Evolutionary conservation across 1,140 invertebrate species (phyloP).

Genomic region (Anadara kagoshimensis): DNA sequence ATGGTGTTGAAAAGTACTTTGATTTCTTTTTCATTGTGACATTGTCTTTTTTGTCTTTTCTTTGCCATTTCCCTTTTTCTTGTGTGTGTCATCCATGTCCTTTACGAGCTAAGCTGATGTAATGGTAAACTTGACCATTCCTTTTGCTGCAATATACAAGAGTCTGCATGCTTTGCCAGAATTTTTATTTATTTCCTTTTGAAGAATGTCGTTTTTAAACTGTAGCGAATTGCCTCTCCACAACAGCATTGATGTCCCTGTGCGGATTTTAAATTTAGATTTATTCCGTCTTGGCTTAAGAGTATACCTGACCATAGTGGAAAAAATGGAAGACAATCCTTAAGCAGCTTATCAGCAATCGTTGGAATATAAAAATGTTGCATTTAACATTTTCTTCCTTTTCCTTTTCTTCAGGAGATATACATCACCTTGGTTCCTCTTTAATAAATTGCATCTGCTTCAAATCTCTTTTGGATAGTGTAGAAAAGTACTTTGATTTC

Average conservation of each 20-base stretch:
- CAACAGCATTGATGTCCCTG: constrained; percentile 2
- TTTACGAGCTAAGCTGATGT: background rate
- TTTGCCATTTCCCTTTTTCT: constrained; percentile 12
- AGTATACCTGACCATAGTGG: constrained; percentile 9
- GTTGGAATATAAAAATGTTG: too few species aligned
- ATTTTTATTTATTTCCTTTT: constrained; percentile 6
- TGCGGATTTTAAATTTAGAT: background rate
- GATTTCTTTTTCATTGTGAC: background rate
- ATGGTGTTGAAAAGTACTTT: constrained; percentile 7
- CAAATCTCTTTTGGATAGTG: too few species aligned
- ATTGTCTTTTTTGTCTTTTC: background rate
- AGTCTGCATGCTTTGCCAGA: constrained; percentile 4
- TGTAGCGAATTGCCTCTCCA: background rate
- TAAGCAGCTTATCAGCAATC: too few species aligned
- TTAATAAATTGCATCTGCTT: too few species aligned
- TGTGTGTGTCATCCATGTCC: constrained; percentile 5
- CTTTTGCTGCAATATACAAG: constrained; percentile 7
- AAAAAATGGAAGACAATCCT: constrained; percentile 3
- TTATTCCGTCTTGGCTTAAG: background rate
- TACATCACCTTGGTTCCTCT: too few species aligned
- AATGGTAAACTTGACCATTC: background rate
- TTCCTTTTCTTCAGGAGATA: too few species aligned
- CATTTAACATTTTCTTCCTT: too few species aligned
- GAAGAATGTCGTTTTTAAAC: constrained; percentile 4
- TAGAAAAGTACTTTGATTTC: constrained; percentile 11